phyloP scores from a whole-genome alignment of 2,113 vertebrate species.

The Psilopsiagon aurifrons region DNA sequence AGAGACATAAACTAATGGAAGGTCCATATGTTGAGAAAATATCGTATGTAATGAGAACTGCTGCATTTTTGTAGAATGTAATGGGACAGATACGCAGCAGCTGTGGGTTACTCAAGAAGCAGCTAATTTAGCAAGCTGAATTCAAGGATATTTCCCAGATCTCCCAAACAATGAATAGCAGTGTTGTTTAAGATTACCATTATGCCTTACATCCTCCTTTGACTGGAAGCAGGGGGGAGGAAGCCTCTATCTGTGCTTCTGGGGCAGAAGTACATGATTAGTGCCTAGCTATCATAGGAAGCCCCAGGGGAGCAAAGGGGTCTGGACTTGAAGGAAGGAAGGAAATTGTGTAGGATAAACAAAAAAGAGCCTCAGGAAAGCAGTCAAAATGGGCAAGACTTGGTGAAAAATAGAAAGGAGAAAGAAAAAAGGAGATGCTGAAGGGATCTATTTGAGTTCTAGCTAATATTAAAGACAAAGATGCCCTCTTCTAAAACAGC shows the following conservation, averaged over 20 bases:
- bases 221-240: constrained; percentile 63
- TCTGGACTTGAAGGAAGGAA: constrained; percentile 77
- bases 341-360: constrained; percentile 79
- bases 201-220: constrained; percentile 64
- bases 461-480: constrained; percentile 16
- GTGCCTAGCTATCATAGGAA: constrained; percentile 68
- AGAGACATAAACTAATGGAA: constrained; percentile 28
- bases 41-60: constrained; percentile 1
- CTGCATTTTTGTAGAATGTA: constrained; percentile 36
- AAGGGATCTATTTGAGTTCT: constrained; percentile 63
- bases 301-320: constrained; percentile 58
- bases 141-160: constrained; percentile 72
- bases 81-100: constrained; percentile 51
- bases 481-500: neutral
- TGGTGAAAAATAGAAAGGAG: constrained; percentile 27
- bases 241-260: constrained; percentile 61
- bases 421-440: constrained; percentile 67
- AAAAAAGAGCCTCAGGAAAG: constrained; percentile 67
- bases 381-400: constrained; percentile 61
- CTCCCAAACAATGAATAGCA: constrained; percentile 67
- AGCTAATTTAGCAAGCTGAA: constrained; percentile 68
- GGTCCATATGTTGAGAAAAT: constrained; percentile 18
- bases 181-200: constrained; percentile 68
- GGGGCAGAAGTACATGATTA: constrained; percentile 68
- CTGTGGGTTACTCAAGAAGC: constrained; percentile 68